Conservation (phyloP, 1,140 invertebrate species). For the Drosophila carrolli region DNA sequence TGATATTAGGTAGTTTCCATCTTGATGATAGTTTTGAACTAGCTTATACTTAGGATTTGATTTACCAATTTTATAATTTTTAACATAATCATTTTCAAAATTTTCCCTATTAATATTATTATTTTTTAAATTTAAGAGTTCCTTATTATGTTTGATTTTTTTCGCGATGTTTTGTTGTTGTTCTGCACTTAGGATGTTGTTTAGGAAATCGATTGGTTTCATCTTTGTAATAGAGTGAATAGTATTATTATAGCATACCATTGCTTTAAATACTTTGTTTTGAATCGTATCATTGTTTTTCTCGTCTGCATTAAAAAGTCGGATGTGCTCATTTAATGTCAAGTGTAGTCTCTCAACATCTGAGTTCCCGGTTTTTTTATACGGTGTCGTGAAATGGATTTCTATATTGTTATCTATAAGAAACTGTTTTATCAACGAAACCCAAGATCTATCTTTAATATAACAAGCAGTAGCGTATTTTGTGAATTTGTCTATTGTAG, state of each 20-base stretch:
- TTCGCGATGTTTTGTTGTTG: neutral
- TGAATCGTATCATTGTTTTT: conserved; percentile 6
- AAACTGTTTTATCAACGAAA: conserved; percentile 4
- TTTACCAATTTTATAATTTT: conserved; percentile 9
- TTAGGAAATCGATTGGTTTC: neutral
- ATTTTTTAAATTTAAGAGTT: too few species aligned
- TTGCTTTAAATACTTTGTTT: conserved; percentile 5
- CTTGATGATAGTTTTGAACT: conserved; percentile 14
- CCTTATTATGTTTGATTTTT: neutral
- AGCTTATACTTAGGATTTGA: conserved; percentile 9
- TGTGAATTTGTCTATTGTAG: conserved; percentile 3
- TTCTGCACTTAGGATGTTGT: neutral
- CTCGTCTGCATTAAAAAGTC: conserved; percentile 3
- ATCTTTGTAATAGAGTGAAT: neutral
- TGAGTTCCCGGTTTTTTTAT: conserved; percentile 7
- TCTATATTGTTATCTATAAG: neutral
- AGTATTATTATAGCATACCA: too few species aligned
- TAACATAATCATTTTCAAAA: neutral
- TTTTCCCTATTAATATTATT: neutral
- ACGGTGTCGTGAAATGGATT: neutral
- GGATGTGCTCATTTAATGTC: conserved; percentile 1
- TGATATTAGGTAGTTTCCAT: conserved; percentile 13
- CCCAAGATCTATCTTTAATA: conserved; percentile 9
- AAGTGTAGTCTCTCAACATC: conserved; percentile 4
- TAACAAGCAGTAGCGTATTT: neutral